A percentile compares a stretch with the other conserved stretches of the same genome.
phyloP scores from a whole-genome alignment of 2,113 vertebrate species.

The Myrmecophaga tridactyla region DNA sequence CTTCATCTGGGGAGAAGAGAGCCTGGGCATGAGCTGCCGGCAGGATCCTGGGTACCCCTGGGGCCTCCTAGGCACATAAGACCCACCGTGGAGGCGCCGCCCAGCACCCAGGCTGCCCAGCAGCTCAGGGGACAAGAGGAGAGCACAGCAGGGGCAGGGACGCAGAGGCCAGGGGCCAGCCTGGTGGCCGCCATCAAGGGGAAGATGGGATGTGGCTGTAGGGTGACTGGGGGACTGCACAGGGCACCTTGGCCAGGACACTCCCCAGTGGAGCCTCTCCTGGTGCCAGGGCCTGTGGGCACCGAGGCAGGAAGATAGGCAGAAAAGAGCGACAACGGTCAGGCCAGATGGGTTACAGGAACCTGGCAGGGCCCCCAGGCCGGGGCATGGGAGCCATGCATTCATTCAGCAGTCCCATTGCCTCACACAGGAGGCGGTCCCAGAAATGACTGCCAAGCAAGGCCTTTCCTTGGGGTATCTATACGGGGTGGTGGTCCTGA shows the following conservation, averaged over 20 bases:
- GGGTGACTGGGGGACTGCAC: no score
- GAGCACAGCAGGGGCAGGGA: accelerated
- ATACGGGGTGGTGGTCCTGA: accelerated
- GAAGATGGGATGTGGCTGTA: not conserved
- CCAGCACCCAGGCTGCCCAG: no score
- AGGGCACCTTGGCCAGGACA: not conserved
- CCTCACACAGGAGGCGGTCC: not conserved
- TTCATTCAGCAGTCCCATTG: not conserved
- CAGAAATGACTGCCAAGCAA: not conserved
- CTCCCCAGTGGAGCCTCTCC: not conserved
- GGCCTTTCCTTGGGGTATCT: not conserved
- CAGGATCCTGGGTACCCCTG: no score
- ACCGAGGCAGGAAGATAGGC: not conserved
- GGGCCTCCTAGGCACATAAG: no score
- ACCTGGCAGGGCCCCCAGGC: not conserved
- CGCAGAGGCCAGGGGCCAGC: no score
- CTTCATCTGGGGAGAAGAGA: constrained; percentile 84
- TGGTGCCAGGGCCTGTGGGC: not conserved
- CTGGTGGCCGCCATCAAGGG: not conserved
- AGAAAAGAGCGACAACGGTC: not conserved
- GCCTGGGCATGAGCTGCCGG: accelerated
- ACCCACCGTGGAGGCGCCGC: no score
- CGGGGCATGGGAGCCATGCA: no score
- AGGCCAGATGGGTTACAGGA: not conserved
- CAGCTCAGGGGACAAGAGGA: no score